These are phyloP conservation scores for Synanthedon andrenaeformis DNA, from an alignment of 2,888 invertebrate genomes.

Conservation along the genomic window DNA sequence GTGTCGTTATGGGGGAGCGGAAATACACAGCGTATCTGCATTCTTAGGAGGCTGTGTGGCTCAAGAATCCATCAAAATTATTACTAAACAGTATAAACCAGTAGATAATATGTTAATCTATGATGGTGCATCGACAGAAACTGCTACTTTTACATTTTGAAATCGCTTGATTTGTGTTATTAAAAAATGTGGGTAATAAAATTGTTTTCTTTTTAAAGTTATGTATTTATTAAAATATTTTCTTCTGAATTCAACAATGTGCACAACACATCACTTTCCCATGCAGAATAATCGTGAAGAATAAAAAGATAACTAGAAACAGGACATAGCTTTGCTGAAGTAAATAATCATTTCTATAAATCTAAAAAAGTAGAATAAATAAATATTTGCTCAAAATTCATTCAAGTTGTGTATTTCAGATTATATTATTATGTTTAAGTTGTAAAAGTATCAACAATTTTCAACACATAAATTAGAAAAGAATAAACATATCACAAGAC, in stretches of 20 bases:
- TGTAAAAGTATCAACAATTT: constrained; percentile 57
- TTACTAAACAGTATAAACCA: constrained; percentile 96
- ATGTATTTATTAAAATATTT: not conserved
- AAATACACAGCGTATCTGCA: constrained; percentile 94
- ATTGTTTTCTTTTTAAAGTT: not conserved
- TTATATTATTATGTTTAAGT: constrained; percentile 49
- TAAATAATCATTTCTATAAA: not conserved
- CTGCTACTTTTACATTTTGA: constrained; percentile 84
- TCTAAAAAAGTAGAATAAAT: constrained; percentile 12
- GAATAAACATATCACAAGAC: constrained; percentile 64
- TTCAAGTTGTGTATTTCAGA: constrained; percentile 64
- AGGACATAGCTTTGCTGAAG: no score
- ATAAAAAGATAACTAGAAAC: no score
- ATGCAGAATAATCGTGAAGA: not conserved
- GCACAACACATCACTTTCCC: not conserved
- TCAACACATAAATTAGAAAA: constrained; percentile 65
- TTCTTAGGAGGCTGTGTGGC: constrained; percentile 93
- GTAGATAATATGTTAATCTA: constrained; percentile 95
- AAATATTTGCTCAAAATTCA: constrained; percentile 38
- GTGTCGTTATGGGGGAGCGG: constrained; percentile 94
- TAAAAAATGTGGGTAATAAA: not conserved
- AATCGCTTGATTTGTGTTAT: not conserved
- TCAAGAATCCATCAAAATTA: constrained; percentile 95
- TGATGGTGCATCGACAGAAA: constrained; percentile 91
- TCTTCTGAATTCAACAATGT: not conserved